phyloP scores from a whole-genome alignment of 2,797 vertebrate genomes.

The Botia kubotai region DNA sequence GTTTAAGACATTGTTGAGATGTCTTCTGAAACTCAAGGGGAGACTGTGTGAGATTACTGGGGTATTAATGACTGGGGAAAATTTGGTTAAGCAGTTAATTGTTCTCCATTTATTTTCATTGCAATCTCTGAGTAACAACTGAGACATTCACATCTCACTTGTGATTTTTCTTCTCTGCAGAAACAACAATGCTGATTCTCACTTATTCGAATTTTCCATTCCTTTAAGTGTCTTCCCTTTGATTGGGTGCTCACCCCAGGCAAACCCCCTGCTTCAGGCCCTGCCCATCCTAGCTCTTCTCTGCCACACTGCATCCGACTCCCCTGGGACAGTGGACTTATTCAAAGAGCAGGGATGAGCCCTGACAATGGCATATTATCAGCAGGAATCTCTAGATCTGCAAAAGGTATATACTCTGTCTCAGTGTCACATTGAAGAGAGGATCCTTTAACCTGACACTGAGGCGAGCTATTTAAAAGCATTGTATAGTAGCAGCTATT shows the following conservation, averaged over 20 bases:
- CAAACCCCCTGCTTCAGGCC: conserved; percentile 32
- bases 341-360: conserved; percentile 83
- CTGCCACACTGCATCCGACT: conserved; percentile 75
- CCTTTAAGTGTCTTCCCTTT: not conserved
- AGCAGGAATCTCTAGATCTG: conserved; percentile 86
- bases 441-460: conserved; percentile 87
- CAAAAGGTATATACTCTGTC: conserved; percentile 85
- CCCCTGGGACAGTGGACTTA: conserved; percentile 83
- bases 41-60: not conserved
- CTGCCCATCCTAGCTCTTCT: not conserved
- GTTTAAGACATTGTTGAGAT: not conserved
- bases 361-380: conserved; percentile 88
- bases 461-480: conserved; percentile 87
- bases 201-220: not conserved
- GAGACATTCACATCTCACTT: not conserved
- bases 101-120: not conserved
- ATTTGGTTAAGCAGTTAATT: not conserved
- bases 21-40: not conserved
- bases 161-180: not conserved
- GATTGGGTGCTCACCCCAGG: conserved; percentile 15
- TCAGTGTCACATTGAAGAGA: conserved; percentile 86
- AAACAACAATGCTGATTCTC: not conserved
- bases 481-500: conserved; percentile 83
- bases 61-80: not conserved
- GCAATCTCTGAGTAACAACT: not conserved